These are phyloP conservation scores for Chironomus tentans DNA, from an alignment of 2,888 invertebrate genomes.

Conservation along the genomic window DNA sequence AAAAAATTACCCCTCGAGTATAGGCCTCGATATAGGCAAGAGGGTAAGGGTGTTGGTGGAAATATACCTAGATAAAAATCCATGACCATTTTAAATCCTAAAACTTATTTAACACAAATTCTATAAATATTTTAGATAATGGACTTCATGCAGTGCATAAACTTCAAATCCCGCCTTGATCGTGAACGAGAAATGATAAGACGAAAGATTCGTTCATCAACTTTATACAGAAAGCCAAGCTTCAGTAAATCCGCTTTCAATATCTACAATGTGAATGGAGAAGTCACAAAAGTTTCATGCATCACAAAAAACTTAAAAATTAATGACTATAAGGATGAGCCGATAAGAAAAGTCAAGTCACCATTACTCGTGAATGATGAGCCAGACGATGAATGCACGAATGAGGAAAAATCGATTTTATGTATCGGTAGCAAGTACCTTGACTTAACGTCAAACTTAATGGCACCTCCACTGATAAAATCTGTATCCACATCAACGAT, in stretches of 20 bases:
- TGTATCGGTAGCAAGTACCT: constrained; percentile 24
- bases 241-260: constrained; percentile 16
- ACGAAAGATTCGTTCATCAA: constrained; percentile 24
- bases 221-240: constrained; percentile 19
- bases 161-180: constrained; percentile 22
- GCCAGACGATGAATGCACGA: not conserved
- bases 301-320: constrained; percentile 16
- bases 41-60: too few relatives aligned
- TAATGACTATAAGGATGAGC: constrained; percentile 12
- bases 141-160: constrained; percentile 26
- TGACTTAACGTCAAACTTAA: constrained; percentile 8
- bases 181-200: constrained; percentile 24
- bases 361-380: constrained; percentile 4
- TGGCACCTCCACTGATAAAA: not conserved
- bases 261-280: constrained; percentile 8
- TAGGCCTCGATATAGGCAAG: too few relatives aligned
- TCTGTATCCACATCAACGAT: not conserved
- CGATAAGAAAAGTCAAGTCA: constrained; percentile 2
- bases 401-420: constrained; percentile 18
- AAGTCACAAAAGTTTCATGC: not conserved
- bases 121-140: constrained; percentile 1
- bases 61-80: too few relatives aligned
- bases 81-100: too few relatives aligned
- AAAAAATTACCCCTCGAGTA: too few relatives aligned
- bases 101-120: too few relatives aligned